Evolutionary conservation across 2,888 invertebrate species (phyloP).

Genomic region (Charanyca ferruginea): DNA sequence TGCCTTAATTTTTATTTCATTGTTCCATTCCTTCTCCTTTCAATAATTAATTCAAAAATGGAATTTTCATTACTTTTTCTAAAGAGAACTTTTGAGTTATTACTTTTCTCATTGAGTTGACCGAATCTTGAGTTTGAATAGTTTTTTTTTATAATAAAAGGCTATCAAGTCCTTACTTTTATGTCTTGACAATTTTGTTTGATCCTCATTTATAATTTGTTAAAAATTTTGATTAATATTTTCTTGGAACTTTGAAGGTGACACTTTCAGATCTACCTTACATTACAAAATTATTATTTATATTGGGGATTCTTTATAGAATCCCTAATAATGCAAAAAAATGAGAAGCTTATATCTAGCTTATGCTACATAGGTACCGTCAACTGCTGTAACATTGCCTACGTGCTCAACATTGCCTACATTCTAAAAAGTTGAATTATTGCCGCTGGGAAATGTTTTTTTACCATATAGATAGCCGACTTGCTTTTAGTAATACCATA

Average conservation of each 20-base stretch:
- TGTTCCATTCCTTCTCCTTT: constrained; percentile 20
- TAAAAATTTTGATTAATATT: neutral
- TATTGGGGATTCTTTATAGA: no score
- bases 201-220: constrained; percentile 5
- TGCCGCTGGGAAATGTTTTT: no score
- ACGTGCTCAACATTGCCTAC: no score
- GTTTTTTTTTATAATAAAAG: constrained; percentile 21
- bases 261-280: no score
- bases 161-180: neutral
- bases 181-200: constrained; percentile 10
- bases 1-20: constrained; percentile 9
- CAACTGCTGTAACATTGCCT: no score
- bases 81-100: constrained; percentile 36
- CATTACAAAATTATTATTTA: no score
- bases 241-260: neutral
- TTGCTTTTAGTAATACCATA: no score
- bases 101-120: constrained; percentile 31
- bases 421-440: no score
- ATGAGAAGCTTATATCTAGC: no score
- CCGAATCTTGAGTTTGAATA: constrained; percentile 13
- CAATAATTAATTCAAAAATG: constrained; percentile 45
- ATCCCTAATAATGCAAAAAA: no score
- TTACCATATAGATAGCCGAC: no score
- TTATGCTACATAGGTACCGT: no score
- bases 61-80: constrained; percentile 27